Conservation (phyloP, 2,797 vertebrate species). For the Pseudopleuronectes americanus region DNA sequence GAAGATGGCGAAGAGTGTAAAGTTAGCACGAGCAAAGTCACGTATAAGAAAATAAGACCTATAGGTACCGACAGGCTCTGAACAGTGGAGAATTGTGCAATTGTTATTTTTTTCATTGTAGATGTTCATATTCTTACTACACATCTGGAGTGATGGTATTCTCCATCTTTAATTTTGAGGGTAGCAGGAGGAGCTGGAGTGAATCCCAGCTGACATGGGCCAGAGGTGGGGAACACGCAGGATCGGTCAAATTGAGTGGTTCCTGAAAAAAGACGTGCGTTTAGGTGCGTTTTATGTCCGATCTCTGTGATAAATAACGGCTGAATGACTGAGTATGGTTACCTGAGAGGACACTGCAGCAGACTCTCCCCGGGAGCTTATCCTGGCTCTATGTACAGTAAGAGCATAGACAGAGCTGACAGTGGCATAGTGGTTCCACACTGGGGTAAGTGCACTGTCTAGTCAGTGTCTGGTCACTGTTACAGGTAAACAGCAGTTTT, state of each 20-base stretch:
- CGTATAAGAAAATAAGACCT: too few relatives aligned
- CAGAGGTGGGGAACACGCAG: background rate
- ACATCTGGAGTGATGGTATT: too few relatives aligned
- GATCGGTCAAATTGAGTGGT: background rate
- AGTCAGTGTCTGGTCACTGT: conserved; percentile 15
- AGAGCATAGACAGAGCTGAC: conserved; percentile 5
- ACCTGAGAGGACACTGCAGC: conserved; percentile 20
- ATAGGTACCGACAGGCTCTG: too few relatives aligned
- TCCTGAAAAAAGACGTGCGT: background rate
- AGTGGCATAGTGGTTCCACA: conserved; percentile 15
- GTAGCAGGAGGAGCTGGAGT: too few relatives aligned
- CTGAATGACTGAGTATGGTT: conserved; percentile 26
- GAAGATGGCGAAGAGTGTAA: too few relatives aligned
- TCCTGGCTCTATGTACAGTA: conserved; percentile 10
- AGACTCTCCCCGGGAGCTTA: conserved; percentile 2
- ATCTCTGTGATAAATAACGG: conserved; percentile 22
- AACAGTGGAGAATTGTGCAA: too few relatives aligned
- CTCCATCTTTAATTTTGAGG: too few relatives aligned
- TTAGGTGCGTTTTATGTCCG: background rate
- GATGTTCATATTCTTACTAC: too few relatives aligned
- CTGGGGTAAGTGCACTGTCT: conserved; percentile 43
- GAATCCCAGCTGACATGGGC: background rate
- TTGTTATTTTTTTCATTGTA: too few relatives aligned
- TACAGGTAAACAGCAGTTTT: conserved; percentile 35
- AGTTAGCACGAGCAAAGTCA: too few relatives aligned